These are phyloP conservation scores for Alethe diademata DNA, from an alignment of 2,113 vertebrate species.

Conservation along the genomic window DNA sequence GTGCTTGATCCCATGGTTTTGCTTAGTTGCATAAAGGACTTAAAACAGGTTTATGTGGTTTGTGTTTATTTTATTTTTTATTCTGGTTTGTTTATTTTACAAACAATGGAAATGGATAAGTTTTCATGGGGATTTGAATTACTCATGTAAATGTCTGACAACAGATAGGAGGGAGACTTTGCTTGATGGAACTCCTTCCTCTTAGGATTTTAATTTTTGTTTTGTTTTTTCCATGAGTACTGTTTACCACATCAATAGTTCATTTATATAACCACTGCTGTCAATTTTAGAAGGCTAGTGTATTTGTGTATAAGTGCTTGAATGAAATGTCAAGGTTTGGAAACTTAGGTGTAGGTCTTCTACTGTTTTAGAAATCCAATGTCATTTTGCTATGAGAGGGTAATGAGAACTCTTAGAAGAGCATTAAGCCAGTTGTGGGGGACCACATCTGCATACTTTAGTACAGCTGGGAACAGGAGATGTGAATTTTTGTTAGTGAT, in stretches of 20 bases:
- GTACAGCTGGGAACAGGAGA: neutral
- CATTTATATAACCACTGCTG: neutral
- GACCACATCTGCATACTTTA: neutral
- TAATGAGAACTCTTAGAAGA: neutral
- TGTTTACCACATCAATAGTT: neutral
- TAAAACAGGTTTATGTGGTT: neutral
- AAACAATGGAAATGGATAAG: neutral
- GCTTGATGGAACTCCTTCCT: neutral
- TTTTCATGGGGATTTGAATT: neutral
- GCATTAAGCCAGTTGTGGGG: neutral
- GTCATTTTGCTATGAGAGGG: neutral
- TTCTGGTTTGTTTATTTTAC: neutral
- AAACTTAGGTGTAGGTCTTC: neutral
- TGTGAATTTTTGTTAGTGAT: neutral
- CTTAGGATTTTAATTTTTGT: neutral
- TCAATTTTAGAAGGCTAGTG: neutral
- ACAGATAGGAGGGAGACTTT: neutral
- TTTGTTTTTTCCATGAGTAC: neutral
- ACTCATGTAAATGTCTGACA: neutral
- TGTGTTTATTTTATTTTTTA: neutral
- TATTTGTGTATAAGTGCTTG: neutral
- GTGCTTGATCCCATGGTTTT: neutral
- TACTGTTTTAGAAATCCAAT: neutral
- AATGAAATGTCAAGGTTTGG: neutral
- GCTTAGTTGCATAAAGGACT: neutral